Base-by-base conservation (phyloP, 1,140 invertebrate species). In the Drosophila triauraria region DNA sequence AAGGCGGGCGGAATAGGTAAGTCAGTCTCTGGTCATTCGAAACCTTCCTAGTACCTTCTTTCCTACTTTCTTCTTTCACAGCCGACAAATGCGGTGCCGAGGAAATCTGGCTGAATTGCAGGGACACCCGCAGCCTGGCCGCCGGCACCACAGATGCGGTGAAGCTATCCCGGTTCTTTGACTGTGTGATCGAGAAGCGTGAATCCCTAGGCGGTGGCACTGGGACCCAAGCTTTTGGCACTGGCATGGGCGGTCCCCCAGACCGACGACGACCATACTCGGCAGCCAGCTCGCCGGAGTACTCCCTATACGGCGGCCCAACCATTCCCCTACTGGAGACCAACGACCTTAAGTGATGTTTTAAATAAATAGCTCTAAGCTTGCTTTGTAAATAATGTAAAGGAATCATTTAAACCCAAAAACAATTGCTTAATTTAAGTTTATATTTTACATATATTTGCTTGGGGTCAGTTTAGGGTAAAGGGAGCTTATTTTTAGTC, bases 61-160 rank as follows among this genome's bases (percentile, higher is more conserved):
- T 17, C 23, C 43, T 17, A 15, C 38, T 7, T 56, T 42, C 2
- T 6, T 35, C 38, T 7, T 56, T 42, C 2, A 13, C 40, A 86
- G 97, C 98, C 10, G 96, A 97, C 87, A 97, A 98, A 93, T 98
- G 97, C 94, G 96, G 97, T 4, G 97, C 98, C 12, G 98, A 99
- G 93, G 98, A 99, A 95, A 97, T 99, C 91, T 96, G 96, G 93
- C 93, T 99, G 60, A 96, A 98, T 93, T 98, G 96, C 86, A 94
- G 95, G 78, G 96, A 97, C 93, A 93, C 94, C 2, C 96, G 96
- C 92, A 97, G 97, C 75, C 93, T 99, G 71, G 97, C 97, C n/a
- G 97, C 98, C 15, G 98, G 98, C 4, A 97, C 97, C 2, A 97
- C 97, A 70, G 98, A 98, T 91, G 96, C 98, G 46, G 97, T 99